A percentile compares a stretch with the other conserved stretches of the same genome.
phyloP scores from a whole-genome alignment of 2,113 vertebrate genomes.

The Sterrhoptilus dennistouni region DNA sequence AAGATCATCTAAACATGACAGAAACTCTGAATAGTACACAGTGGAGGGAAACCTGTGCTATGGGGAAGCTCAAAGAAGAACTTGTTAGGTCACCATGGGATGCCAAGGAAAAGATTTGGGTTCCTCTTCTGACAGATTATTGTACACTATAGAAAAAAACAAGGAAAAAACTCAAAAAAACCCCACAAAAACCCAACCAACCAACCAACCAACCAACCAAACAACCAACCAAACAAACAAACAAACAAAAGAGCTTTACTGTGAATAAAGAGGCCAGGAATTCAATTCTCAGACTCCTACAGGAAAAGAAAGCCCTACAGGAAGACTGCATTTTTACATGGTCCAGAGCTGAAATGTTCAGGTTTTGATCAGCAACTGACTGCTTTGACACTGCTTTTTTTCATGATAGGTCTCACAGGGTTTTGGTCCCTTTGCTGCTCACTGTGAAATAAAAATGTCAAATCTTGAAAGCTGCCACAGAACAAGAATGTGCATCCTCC shows the following conservation, averaged over 20 bases:
- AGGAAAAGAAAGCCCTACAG: not conserved
- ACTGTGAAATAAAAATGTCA: not conserved
- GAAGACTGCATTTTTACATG: not conserved
- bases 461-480: not conserved
- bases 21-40: not conserved
- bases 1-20: not conserved
- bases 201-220: no score
- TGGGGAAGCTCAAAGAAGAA: not conserved
- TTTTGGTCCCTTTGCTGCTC: conserved; percentile 2
- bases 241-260: not conserved
- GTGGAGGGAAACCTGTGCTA: not conserved
- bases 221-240: no score
- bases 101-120: not conserved
- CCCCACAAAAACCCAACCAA: no score
- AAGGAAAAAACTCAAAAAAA: no score
- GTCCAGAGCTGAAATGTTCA: not conserved
- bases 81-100: not conserved
- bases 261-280: not conserved
- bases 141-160: not conserved
- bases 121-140: not conserved
- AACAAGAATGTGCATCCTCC: not conserved
- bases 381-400: not conserved
- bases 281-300: not conserved
- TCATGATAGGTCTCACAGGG: not conserved
- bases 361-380: conserved; percentile 14